These are phyloP conservation scores for Rhaphigaster nebulosa DNA, from an alignment of 2,888 invertebrate genomes.

Conservation along the genomic window DNA sequence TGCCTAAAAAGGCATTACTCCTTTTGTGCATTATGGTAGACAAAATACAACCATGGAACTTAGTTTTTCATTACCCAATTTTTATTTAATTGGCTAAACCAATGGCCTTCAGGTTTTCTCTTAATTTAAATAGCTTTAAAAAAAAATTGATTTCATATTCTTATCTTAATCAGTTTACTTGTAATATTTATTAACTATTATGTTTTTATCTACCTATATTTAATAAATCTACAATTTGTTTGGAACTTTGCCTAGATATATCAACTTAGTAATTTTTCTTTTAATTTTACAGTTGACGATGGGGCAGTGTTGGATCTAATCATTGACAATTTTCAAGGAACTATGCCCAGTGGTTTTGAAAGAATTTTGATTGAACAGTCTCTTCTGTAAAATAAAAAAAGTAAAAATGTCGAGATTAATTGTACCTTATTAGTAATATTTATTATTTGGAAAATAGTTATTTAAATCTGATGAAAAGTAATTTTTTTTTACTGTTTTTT, in stretches of 20 bases:
- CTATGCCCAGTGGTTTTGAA: constrained; percentile 89
- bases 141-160: no score
- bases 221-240: not conserved
- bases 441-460: constrained; percentile 24
- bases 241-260: constrained; percentile 49
- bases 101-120: no score
- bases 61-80: no score
- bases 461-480: not conserved
- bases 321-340: constrained; percentile 88
- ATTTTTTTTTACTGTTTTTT: not conserved
- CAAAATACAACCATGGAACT: no score
- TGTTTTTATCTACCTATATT: not conserved
- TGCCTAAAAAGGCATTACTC: no score
- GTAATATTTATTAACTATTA: no score
- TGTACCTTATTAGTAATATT: constrained; percentile 40
- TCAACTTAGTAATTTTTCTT: constrained; percentile 51
- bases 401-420: constrained; percentile 20
- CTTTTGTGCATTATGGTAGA: no score
- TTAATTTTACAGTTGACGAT: constrained; percentile 86
- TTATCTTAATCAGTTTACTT: no score
- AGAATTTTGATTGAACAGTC: constrained; percentile 98
- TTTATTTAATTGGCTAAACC: no score
- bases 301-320: constrained; percentile 97
- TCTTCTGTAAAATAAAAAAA: constrained; percentile 78
- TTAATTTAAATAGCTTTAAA: no score